These are phyloP conservation scores for Pelecanoides urinatrix DNA, from an alignment of 2,113 vertebrate genomes.

Conservation along the genomic window DNA sequence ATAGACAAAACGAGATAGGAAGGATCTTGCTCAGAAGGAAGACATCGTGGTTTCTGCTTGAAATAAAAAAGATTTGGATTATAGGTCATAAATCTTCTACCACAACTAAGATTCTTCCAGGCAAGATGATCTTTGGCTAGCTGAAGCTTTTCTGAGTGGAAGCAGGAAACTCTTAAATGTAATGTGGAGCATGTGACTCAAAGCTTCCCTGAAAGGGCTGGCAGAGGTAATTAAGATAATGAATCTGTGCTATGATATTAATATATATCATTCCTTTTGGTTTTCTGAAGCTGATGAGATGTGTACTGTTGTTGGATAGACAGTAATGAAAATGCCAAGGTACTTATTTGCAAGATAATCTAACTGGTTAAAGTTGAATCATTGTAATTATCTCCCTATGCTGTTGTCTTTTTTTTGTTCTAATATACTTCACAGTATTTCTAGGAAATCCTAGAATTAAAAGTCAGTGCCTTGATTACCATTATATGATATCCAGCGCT, in stretches of 20 bases:
- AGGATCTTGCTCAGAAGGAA: background rate
- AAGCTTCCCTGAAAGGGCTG: background rate
- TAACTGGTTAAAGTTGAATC: background rate
- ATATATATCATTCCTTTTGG: background rate
- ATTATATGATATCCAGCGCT: background rate
- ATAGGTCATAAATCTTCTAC: background rate
- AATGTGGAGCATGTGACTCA: background rate
- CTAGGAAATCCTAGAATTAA: background rate
- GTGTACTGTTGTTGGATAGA: background rate
- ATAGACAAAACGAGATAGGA: background rate
- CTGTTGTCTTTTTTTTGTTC: background rate
- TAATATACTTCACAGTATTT: background rate
- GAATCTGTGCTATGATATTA: background rate
- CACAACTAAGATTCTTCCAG: background rate
- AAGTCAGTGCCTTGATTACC: background rate
- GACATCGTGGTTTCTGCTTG: background rate
- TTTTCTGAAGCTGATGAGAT: background rate
- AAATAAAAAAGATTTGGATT: background rate
- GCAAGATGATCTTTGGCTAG: background rate
- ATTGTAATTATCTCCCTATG: background rate
- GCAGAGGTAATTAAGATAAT: background rate
- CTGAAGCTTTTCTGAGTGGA: background rate
- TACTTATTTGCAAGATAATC: background rate
- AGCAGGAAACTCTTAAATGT: background rate
- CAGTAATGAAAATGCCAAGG: background rate